phyloP scores from a whole-genome alignment of 2,797 vertebrate species.

The Sebastes variabilis region DNA sequence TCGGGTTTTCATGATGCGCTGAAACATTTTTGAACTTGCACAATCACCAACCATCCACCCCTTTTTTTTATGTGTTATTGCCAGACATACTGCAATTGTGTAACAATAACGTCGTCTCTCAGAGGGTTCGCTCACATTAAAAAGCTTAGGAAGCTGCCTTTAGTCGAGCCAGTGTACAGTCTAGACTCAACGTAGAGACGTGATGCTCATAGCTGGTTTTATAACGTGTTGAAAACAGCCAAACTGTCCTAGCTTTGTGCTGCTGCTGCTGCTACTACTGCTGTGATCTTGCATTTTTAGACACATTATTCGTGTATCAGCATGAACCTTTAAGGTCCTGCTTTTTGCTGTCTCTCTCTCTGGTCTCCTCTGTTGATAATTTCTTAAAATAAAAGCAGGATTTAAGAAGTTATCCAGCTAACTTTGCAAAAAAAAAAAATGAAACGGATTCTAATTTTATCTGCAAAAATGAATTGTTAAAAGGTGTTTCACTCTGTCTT shows the following conservation, averaged over 20 bases:
- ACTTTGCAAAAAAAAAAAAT: constrained; percentile 4
- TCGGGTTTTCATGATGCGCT: constrained; percentile 66
- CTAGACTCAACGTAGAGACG: constrained; percentile 14
- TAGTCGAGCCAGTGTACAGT: constrained; percentile 29
- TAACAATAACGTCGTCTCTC: constrained; percentile 26
- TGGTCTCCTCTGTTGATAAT: neutral
- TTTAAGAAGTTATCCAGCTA: neutral
- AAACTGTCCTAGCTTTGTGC: constrained; percentile 47
- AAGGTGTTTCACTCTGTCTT: constrained; percentile 15
- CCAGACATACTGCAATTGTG: constrained; percentile 68
- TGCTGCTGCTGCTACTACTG: constrained; percentile 45
- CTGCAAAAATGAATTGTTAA: neutral
- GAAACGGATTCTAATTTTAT: neutral
- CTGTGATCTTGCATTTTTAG: constrained; percentile 37
- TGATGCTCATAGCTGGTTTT: constrained; percentile 15
- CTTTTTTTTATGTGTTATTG: constrained; percentile 39
- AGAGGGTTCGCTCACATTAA: constrained; percentile 40
- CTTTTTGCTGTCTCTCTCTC: constrained; percentile 12
- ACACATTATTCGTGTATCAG: constrained; percentile 14
- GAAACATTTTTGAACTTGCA: constrained; percentile 73
- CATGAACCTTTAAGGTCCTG: constrained; percentile 28
- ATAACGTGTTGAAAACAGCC: constrained; percentile 53
- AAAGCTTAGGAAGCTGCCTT: constrained; percentile 56
- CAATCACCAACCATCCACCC: constrained; percentile 66
- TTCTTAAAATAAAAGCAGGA: constrained; percentile 11